Conservation (phyloP, 1,140 invertebrate species). For the Ceratina japonica region DNA sequence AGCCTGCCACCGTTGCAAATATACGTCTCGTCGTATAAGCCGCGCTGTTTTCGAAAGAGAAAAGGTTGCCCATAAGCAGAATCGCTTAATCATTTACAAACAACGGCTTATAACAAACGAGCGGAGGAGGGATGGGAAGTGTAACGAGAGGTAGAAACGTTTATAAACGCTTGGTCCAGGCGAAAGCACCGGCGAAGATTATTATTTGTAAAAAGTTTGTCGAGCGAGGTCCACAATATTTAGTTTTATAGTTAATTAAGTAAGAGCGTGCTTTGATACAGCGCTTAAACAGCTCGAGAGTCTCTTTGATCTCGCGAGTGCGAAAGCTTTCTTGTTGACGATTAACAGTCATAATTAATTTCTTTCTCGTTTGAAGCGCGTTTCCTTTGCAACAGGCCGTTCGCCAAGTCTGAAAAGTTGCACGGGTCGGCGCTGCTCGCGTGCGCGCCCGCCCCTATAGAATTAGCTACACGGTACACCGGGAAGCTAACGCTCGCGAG, state of each 20-base stretch:
- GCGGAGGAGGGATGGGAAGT: too few relatives aligned
- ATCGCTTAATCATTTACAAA: too few relatives aligned
- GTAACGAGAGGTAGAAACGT: too few relatives aligned
- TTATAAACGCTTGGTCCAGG: too few relatives aligned
- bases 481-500: neutral
- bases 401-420: neutral
- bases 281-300: neutral
- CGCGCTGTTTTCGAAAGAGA: too few relatives aligned
- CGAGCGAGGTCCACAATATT: too few relatives aligned
- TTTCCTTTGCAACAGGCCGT: neutral
- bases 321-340: neutral
- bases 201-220: too few relatives aligned
- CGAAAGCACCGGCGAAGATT: too few relatives aligned
- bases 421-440: neutral
- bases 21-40: too few relatives aligned
- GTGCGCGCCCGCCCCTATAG: neutral
- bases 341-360: slow-evolving; percentile 25
- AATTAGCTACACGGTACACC: slow-evolving; percentile 1
- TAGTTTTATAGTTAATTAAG: too few relatives aligned
- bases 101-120: too few relatives aligned
- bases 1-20: neutral
- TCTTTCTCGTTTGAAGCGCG: neutral
- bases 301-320: neutral
- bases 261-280: neutral
- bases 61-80: too few relatives aligned